Base-by-base conservation (phyloP, 2,797 vertebrate genomes). In the Distichodus sexfasciatus region DNA sequence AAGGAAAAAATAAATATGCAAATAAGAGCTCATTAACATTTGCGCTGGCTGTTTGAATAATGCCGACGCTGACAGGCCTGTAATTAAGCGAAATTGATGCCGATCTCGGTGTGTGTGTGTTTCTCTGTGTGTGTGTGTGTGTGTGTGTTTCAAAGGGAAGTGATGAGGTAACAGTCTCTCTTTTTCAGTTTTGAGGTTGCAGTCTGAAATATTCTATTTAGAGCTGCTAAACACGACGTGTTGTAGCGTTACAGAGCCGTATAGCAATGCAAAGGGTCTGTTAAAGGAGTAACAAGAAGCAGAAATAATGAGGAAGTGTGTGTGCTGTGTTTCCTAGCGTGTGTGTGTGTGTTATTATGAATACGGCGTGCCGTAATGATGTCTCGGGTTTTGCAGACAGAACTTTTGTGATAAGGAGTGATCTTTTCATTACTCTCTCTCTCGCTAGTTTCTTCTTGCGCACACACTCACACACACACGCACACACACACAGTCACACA, bases 11-110 rank as follows among this genome's bases (percentile, higher is more conserved):
- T 94, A 96, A 97, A 98, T 96, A 99, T 99, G 97, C 97, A 99
- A 98, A 99, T 99, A 94, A 94, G 94, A 90, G 87, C 94, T 98
- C 95, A 98, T 99, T 99, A 98, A 97, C 97, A 99, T 99, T 99
- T 98, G 94, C 92, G 94, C 94, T 94, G 90, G 94, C 94, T 95
- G 94, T 96, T 96, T 96, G 94, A 99, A 96, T 97, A 98, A 99
- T 98, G 93, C 92, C 90, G 90, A 89, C 90, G 92, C 94, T 96
- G 95, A 97, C 94, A 96, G 93, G 93, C 91, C 94, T 93, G 92
- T 94, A 95, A 95, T 95, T 95, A 88, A 92, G 91, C 92, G 90
- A 94, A 96, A 97, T 94, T 92, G 92, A 96, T 96, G 94, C 94
- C 91, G 92, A 94, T 92, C 93, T 94, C 88, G 91, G 92, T 90